Conservation (phyloP, 2,797 vertebrate genomes). For the Ctenopoma kingsleyae region DNA sequence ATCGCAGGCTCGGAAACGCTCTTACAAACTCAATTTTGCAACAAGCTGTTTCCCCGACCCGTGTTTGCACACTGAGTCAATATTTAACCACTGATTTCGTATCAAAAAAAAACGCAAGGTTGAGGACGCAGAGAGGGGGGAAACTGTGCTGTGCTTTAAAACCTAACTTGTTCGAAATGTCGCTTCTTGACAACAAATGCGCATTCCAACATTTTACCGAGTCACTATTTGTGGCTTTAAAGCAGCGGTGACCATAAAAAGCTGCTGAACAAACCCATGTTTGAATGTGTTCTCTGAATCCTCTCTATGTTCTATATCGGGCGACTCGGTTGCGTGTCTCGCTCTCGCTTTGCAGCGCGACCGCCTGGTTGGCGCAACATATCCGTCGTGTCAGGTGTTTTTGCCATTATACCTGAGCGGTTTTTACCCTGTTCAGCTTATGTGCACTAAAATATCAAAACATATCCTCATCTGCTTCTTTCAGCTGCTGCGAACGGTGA, state of each 20-base stretch:
- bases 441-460: neutral
- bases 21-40: conserved; percentile 59
- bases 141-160: neutral
- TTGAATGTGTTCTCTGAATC: neutral
- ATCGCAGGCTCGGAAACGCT: conserved; percentile 29
- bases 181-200: neutral
- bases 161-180: neutral
- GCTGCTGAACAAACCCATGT: neutral
- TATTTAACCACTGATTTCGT: conserved; percentile 75
- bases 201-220: neutral
- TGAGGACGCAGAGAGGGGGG: conserved; percentile 17
- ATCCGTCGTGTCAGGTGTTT: conserved; percentile 69
- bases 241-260: neutral
- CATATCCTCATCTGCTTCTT: fast-evolving
- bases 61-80: conserved; percentile 74
- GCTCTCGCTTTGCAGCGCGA: conserved; percentile 58
- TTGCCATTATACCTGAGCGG: neutral
- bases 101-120: conserved; percentile 33
- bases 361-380: conserved; percentile 42
- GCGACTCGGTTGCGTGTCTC: conserved; percentile 55
- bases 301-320: conserved; percentile 13
- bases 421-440: fast-evolving
- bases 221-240: neutral
- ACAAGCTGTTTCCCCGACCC: conserved; percentile 57
- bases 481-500: neutral